These are phyloP conservation scores for Diceros bicornis DNA, from an alignment of 2,797 vertebrate species.

Conservation along the genomic window DNA sequence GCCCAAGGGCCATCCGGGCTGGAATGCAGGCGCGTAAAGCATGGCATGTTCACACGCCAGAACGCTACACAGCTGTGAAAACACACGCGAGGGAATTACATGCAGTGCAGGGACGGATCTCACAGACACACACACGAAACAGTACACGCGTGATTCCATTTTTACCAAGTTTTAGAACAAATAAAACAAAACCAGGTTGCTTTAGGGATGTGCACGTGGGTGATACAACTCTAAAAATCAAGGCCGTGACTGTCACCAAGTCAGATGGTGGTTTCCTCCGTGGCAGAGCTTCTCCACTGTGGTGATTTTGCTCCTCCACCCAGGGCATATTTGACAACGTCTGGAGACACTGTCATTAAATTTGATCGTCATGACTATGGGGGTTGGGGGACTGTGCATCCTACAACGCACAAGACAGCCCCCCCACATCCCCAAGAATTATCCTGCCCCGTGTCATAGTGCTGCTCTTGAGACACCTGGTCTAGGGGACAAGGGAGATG, in stretches of 20 bases:
- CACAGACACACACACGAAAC: neutral
- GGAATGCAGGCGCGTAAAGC: fast-evolving
- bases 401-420: neutral
- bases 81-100: neutral
- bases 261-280: neutral
- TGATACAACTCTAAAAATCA: neutral
- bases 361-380: neutral
- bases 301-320: neutral
- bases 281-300: neutral
- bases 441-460: neutral
- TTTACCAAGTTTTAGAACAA: neutral
- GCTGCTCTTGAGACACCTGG: neutral
- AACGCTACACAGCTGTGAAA: neutral
- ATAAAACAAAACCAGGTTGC: neutral
- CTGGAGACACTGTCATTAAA: too few relatives aligned
- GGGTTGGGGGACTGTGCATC: neutral
- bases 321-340: too few relatives aligned
- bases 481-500: neutral
- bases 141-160: neutral
- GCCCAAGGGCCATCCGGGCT: fast-evolving
- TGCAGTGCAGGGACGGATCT: fast-evolving
- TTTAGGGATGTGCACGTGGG: neutral
- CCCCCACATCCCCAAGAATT: neutral
- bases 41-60: neutral
- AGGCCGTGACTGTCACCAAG: neutral